phyloP scores from a whole-genome alignment of 2,888 invertebrate genomes.

The Isoperla grammatica region DNA sequence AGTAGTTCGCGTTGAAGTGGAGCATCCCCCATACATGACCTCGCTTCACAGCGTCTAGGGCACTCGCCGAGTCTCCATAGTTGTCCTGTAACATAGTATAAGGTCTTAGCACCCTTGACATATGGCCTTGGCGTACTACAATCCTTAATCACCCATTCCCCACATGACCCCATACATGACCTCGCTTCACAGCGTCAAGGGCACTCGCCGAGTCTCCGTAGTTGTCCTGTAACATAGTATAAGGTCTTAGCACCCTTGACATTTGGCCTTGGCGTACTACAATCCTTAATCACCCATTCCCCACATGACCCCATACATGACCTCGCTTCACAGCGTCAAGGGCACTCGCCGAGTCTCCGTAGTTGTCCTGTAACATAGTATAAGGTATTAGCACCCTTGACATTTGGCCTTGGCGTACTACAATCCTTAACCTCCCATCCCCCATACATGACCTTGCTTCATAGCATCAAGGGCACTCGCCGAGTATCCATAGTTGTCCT shows the following conservation, averaged over 20 bases:
- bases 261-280: too few relatives aligned
- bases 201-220: slow-evolving; percentile 58
- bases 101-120: too few relatives aligned
- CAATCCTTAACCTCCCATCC: too few relatives aligned
- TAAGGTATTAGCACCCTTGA: too few relatives aligned
- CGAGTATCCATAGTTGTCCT: too few relatives aligned
- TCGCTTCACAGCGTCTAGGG: slow-evolving; percentile 57
- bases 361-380: slow-evolving; percentile 51
- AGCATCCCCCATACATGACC: slow-evolving; percentile 75
- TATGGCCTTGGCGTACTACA: too few relatives aligned
- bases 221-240: slow-evolving; percentile 49
- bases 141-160: too few relatives aligned
- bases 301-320: slow-evolving; percentile 72
- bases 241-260: too few relatives aligned
- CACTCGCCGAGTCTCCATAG: slow-evolving; percentile 54
- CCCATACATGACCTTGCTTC: slow-evolving; percentile 66
- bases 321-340: slow-evolving; percentile 62
- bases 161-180: slow-evolving; percentile 76
- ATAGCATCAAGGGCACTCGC: slow-evolving; percentile 50
- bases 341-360: slow-evolving; percentile 56
- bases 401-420: too few relatives aligned
- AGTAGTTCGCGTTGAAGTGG: slow-evolving; percentile 70
- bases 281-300: too few relatives aligned
- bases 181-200: slow-evolving; percentile 58
- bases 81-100: slow-evolving; percentile 43